Evolutionary conservation across 2,797 vertebrate genomes (phyloP), one percentile per base, ranked within the genome.

Genomic region (Siniperca obscura): DNA sequence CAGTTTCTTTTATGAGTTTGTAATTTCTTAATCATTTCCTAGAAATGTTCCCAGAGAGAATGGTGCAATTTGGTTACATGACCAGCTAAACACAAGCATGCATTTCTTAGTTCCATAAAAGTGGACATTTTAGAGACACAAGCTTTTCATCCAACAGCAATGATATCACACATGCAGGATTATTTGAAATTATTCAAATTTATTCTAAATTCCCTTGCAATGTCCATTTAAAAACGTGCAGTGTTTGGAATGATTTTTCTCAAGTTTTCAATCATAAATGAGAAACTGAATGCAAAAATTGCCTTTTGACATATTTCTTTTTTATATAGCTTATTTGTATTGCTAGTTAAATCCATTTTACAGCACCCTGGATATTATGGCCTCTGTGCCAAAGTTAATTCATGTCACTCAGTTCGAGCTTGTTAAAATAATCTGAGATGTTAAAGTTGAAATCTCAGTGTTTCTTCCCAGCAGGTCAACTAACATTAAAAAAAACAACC

Each of bases 381-480:
- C 36, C 21, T 69, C 14, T 60, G 56, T 62, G 46, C 62, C 65
- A 82, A 59, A 86, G 76, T 67, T 0, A 13, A 53, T 9, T 52
- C 30, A 16, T n/a, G 16, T 40, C 8, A 17, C 14, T 17, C 3
- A 0, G 0, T 30, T 71, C 5, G 1, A 56, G 42, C 34, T 65
- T 2, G 10, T 44, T 30, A 40, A 56, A 80, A 50, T 25, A 50
- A 62, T 19, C 34, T 13, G 4, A 7, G 12, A 70, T 21, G 7
- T 66, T 40, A 14, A 60, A 75, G 1, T 36, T 27, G 7, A 55
- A 65, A 25, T 19, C 27, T 30, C 61, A 21, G 1, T 2, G 3
- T 38, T 1, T 2, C 71, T 65, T 17, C 34, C 44, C 30, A 61
- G 34, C 61, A 67, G 19, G 16, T n/a, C 34, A 56, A 0, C 25